Conservation (phyloP, 1,140 invertebrate genomes). For the Drosophila ficusphila region DNA sequence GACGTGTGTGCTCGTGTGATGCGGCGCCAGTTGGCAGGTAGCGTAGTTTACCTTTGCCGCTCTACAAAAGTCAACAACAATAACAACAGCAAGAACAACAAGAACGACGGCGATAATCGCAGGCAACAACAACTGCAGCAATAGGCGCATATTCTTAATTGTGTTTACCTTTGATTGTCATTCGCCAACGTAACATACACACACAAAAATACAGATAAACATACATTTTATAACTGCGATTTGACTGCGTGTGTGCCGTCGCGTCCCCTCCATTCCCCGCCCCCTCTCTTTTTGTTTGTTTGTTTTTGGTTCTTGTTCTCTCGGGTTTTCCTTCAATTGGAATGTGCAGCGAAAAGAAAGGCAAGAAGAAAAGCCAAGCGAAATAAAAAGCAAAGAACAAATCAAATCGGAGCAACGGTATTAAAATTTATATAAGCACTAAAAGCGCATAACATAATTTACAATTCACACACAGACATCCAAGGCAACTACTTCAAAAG, state of each 20-base stretch:
- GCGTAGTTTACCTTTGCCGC: conserved; percentile 26
- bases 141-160: conserved; percentile 34
- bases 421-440: conserved; percentile 39
- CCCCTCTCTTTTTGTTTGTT: conserved; percentile 27
- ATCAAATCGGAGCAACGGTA: conserved; percentile 19
- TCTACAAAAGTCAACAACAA: conserved; percentile 18
- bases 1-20: conserved; percentile 20
- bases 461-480: conserved; percentile 26
- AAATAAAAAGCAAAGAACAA: conserved; percentile 27
- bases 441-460: conserved; percentile 31
- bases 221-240: conserved; percentile 31
- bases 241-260: conserved; percentile 9
- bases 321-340: conserved; percentile 39
- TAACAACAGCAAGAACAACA: conserved; percentile 3
- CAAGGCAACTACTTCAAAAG: conserved; percentile 34
- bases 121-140: conserved; percentile 16
- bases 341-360: conserved; percentile 33
- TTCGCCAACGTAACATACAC: not conserved
- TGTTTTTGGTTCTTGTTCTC: conserved; percentile 36
- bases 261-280: not conserved
- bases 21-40: conserved; percentile 28
- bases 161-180: conserved; percentile 29
- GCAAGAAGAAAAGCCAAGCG: conserved; percentile 8
- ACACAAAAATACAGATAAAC: not conserved
- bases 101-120: conserved; percentile 3